These are phyloP conservation scores for Agelas oroides DNA, from an alignment of 37 sponge, comb jelly and placozoan genomes.

Conservation along the genomic window DNA sequence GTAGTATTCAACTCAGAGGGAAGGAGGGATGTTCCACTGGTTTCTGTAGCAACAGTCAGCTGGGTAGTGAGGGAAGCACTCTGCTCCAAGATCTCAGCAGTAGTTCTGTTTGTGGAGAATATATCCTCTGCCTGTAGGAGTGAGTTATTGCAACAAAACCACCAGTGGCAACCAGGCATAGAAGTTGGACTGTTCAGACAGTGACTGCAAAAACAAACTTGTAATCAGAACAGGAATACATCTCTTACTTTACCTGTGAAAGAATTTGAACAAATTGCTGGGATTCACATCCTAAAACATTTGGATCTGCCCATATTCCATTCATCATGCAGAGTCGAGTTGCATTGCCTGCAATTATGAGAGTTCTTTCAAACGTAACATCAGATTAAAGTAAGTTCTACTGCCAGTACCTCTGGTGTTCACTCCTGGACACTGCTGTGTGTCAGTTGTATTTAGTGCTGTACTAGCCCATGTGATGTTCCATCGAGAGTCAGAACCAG, in stretches of 20 bases:
- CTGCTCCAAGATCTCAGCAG: neutral
- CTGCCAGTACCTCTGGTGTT: neutral
- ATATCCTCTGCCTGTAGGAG: neutral
- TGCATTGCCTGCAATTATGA: too few relatives aligned
- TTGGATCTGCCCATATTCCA: slow-evolving; percentile 15
- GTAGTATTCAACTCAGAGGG: slow-evolving; percentile 18
- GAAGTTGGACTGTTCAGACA: too few relatives aligned
- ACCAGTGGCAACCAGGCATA: too few relatives aligned
- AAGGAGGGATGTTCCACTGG: neutral
- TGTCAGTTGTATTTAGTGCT: slow-evolving; percentile 2
- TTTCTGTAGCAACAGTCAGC: neutral
- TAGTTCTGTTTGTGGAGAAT: neutral
- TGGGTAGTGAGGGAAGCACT: neutral
- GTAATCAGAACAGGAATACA: too few relatives aligned
- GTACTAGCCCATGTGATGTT: slow-evolving; percentile 38
- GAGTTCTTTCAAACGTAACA: too few relatives aligned
- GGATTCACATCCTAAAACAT: slow-evolving; percentile 7
- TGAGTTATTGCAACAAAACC: too few relatives aligned
- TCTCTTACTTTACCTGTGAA: too few relatives aligned
- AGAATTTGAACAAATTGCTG: neutral
- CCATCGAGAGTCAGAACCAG: slow-evolving; percentile 27
- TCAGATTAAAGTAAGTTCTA: too few relatives aligned
- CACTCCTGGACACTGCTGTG: slow-evolving; percentile 39
- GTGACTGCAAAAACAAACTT: too few relatives aligned
- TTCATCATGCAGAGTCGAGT: slow-evolving; percentile 19